Evolutionary conservation across 2,888 invertebrate species (phyloP), one percentile per base, ranked within the genome.

Genomic region (Zaprionus lineosus): DNA sequence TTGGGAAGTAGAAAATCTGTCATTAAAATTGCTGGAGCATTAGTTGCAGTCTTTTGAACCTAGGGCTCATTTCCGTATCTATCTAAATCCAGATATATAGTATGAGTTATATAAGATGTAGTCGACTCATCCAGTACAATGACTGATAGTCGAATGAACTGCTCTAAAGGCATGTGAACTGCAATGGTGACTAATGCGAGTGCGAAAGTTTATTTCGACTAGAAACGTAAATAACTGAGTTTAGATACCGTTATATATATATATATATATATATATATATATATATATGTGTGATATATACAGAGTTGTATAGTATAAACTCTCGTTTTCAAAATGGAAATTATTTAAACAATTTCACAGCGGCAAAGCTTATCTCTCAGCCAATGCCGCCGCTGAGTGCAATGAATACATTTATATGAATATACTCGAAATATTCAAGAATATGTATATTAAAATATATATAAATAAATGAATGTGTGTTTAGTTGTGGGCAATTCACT

Each of bases 371-470:
- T 69, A 69, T 69, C 69, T 56, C 51, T 8, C 9, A 47, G 29
- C 55, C 31, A 68, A 63, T 63, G 53, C 57, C 69, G 37, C 69
- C 51, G 47, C 31, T 31, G 69, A 69, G 69, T 69, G 69, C 69
- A 69, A 69, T 51, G 69, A 64, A 69, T 69, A 69, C 63, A 68
- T 68, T n/a, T n/a, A 63, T 34, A 16, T 36, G 57, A 59, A 57
- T 59, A 33, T 29, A 62, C 14, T 14, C 18, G 24, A 24, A 24
- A 3, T 24, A n/a, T 24, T n/a, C n/a, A n/a, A n/a, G n/a, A n/a
- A n/a, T n/a, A n/a, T 34, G 2, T 3, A n/a, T 1, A 16, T 12
- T 11, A 8, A 21, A 11, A 12, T 9, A 24, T 16, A 31, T 24
- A 6, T 31, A 12, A 34, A 19, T 37, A n/a, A 18, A 12, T 16